Base-by-base conservation (phyloP, 2,888 invertebrate species). In the Odontothrips loti region DNA sequence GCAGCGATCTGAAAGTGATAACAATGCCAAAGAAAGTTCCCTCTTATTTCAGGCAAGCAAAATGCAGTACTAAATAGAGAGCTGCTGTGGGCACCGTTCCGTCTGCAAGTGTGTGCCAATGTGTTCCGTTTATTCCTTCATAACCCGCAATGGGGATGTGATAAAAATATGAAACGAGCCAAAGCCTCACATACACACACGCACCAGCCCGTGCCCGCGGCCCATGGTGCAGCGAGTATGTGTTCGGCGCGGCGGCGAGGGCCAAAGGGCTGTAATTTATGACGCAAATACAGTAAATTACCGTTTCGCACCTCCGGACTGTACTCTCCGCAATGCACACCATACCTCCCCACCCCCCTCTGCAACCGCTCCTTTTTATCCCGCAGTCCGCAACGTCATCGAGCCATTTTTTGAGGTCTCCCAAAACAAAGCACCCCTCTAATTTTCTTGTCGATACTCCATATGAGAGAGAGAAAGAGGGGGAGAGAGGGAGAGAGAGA, bases 271-370 rank as follows among this genome's bases (percentile, higher is more conserved):
- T 75, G 68, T 75, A 27, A 75, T 75, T 75, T 75, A 75, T 12
- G 68, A 12, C 27, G 27, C 68, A 75, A 75, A 75, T 75, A 75
- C 68, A 75, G 68, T 75, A 75, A 75, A 75, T 75, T 75, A 75
- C 68, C 68, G 68, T 75, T 75, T 75, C 68, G 68, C 68, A 75
- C 68, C 68, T 75, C 68, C 1, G 68, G 27, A 27, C 12, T 75
- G 23, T 1, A 12, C 68, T 23, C 27, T 23, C 68, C 68, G n/a
- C 68, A 20, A 2, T 10, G 51, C 51, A 15, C 17, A 58, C 58
- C 58, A 8, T 27, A 8, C 68, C 27, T 75, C 27, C 68, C 11
- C 51, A 51, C 51, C n/a, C n/a, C n/a, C 15, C 58, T n/a, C 58
- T 58, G 58, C 58, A 58, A 10, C 23, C 23, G 10, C 68, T 12